Evolutionary conservation across 1,140 invertebrate species (phyloP), one percentile per base, ranked within the genome.

Genomic region (Battus philenor): DNA sequence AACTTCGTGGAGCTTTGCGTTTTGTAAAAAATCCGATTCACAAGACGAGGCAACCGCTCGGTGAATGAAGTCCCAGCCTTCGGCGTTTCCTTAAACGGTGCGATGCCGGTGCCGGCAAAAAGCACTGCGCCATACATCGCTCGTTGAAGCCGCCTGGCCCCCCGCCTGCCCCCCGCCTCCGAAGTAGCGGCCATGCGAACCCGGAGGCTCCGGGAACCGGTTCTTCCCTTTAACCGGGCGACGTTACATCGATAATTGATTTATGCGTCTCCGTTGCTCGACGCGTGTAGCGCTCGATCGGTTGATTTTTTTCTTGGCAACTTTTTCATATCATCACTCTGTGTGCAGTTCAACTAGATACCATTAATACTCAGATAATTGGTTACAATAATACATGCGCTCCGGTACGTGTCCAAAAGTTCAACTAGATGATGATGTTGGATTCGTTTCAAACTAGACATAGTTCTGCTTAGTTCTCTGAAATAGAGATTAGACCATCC

Each of bases 1-100:
- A 2, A 11, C 13, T 18, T 12, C 18, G 27, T 13, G 7, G 11
- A 20, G 2, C n/a, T 20, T 10, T 20, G 12, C 17, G 7, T n/a
- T n/a, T n/a, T n/a, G 9, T 15, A 26, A 24, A 15, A 43, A 12
- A 10, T 27, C n/a, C 10, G 18, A 18, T 13, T 45, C 13, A 10
- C 58, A 72, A 33, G 2, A 16, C 31, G 47, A 68, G n/a, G n/a
- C 69, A 67, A 78, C 67, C 65, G 69, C 66, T 61, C 50, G 36
- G 64, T 78, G 74, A 78, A 78, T 78, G 74, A 66, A 58, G 59
- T 56, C 62, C 47, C 39, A 49, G 48, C 49, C 47, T 58, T 45
- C 48, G 31, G 20, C 44, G 59, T 52, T 33, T 54, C 59, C 58
- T 49, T 57, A 67, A 51, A 64, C 55, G 70, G 56, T 49, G 61